Evolutionary conservation across 1,140 invertebrate species (phyloP).

Genomic region (Euura saliciscinereae): DNA sequence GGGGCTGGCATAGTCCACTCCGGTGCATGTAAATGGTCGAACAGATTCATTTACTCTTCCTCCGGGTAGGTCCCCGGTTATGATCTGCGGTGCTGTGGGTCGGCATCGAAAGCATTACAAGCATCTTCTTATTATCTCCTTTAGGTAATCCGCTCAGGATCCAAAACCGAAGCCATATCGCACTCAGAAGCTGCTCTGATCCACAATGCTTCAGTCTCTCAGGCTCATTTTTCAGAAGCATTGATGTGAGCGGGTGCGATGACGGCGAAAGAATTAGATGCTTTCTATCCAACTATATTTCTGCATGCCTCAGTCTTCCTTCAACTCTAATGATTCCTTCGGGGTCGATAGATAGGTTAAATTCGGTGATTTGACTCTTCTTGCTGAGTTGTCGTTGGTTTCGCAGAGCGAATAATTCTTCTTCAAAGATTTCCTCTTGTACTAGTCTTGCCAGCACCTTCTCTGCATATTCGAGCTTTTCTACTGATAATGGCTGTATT

Average conservation of each 20-base stretch:
- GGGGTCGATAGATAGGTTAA: conserved; percentile 20
- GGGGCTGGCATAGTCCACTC: conserved; percentile 54
- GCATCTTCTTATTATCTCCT: conserved; percentile 29
- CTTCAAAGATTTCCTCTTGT: too few species aligned
- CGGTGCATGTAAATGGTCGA: conserved; percentile 39
- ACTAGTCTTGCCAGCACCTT: too few species aligned
- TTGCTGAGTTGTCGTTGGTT: too few species aligned
- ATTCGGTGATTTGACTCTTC: too few species aligned
- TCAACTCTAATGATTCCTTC: conserved; percentile 26
- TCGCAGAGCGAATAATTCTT: too few species aligned
- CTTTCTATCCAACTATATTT: conserved; percentile 17
- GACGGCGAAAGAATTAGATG: conserved; percentile 27
- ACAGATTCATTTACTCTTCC: conserved; percentile 32
- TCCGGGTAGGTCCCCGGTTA: conserved; percentile 41
- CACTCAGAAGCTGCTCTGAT: conserved; percentile 31
- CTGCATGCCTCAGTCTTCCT: conserved; percentile 22
- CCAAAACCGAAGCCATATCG: conserved; percentile 34
- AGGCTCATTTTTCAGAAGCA: conserved; percentile 42
- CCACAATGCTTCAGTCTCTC: conserved; percentile 38
- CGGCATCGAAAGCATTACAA: conserved; percentile 31
- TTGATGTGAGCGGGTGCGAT: conserved; percentile 19
- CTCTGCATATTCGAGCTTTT: too few species aligned
- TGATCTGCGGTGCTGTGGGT: conserved; percentile 22
- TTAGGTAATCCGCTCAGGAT: conserved; percentile 23
- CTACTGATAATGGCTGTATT: too few species aligned